These are phyloP conservation scores for Diorhabda elongata DNA, from an alignment of 1,140 invertebrate genomes.

Conservation along the genomic window DNA sequence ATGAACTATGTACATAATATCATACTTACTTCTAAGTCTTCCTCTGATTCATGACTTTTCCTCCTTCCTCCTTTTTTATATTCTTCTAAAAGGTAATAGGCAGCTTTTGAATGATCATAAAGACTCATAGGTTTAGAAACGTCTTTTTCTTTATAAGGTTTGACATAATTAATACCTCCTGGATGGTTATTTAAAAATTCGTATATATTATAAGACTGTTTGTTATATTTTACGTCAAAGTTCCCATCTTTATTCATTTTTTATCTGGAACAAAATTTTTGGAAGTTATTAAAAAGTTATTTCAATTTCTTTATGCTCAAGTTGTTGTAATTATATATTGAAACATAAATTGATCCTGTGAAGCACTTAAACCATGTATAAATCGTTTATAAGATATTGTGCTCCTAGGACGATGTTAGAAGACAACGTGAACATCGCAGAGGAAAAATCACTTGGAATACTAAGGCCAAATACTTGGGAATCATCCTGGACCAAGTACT, in stretches of 20 bases:
- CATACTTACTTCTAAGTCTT: slow-evolving; percentile 51
- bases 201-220: slow-evolving; percentile 53
- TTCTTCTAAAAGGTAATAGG: slow-evolving; percentile 60
- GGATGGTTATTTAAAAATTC: slow-evolving; percentile 60
- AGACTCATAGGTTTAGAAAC: slow-evolving; percentile 51
- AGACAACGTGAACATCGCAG: too few species aligned
- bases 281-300: not conserved
- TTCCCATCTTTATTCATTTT: slow-evolving; percentile 33
- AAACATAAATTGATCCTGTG: not conserved
- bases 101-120: slow-evolving; percentile 57
- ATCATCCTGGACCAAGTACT: too few species aligned
- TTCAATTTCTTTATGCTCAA: not conserved
- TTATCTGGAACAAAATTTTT: slow-evolving; percentile 14
- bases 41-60: slow-evolving; percentile 31
- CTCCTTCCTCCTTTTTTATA: slow-evolving; percentile 47
- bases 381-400: too few species aligned
- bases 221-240: slow-evolving; percentile 50
- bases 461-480: too few species aligned
- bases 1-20: not conserved
- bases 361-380: too few species aligned
- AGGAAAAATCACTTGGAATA: too few species aligned
- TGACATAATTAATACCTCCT: slow-evolving; percentile 56
- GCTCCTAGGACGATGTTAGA: too few species aligned
- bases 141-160: slow-evolving; percentile 51
- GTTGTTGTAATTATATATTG: not conserved